Evolutionary conservation across 2,797 vertebrate genomes (phyloP).

Genomic region (Bufotes viridis): DNA sequence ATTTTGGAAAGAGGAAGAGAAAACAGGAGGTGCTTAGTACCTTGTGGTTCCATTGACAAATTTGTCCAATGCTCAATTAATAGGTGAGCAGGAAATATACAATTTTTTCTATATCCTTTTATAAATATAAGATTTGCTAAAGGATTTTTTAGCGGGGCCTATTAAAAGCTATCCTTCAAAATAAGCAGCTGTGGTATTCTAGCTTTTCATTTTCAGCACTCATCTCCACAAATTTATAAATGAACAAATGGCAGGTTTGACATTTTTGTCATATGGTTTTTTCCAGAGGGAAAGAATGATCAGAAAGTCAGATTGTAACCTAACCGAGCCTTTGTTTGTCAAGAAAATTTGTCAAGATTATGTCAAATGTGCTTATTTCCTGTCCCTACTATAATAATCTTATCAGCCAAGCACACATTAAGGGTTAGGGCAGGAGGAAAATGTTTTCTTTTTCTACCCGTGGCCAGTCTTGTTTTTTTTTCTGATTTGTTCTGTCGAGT

Average conservation of each 20-base stretch:
- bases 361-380: background rate
- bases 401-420: background rate
- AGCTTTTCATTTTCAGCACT: background rate
- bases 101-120: too few species aligned
- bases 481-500: background rate
- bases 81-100: too few species aligned
- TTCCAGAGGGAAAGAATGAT: background rate
- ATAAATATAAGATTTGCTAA: too few species aligned
- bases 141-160: too few species aligned
- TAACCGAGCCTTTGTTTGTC: background rate
- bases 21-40: too few species aligned
- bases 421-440: background rate
- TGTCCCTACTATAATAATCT: background rate
- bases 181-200: background rate
- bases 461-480: background rate
- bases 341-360: background rate
- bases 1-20: too few species aligned
- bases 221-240: background rate
- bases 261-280: background rate
- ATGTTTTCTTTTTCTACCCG: background rate
- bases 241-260: background rate
- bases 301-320: background rate
- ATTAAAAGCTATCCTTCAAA: background rate
- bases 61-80: too few species aligned
- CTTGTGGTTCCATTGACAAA: too few species aligned